Base-by-base conservation (phyloP, 2,797 vertebrate genomes). In the Rhynchonycteris naso region DNA sequence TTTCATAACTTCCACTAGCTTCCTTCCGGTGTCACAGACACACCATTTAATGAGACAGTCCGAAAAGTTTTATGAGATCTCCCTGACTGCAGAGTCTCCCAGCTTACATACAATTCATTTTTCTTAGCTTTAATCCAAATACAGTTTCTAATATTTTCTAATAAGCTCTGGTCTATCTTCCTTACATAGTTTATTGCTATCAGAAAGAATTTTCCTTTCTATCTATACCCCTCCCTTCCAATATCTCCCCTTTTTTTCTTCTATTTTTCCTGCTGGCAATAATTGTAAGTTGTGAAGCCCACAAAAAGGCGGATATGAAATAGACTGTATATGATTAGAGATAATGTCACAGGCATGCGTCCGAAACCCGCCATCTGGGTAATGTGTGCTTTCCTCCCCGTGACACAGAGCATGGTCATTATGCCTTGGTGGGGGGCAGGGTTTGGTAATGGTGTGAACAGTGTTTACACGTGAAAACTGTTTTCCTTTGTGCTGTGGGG, bases 301-400 rank as follows among this genome's bases (percentile, higher is more conserved):
- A 97, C 96, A 97, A 97, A 97, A 97, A 97, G 95, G 63, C 35
- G 26, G 98, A 98, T 98, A 98, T 98, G 98, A 98, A 98, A 98
- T 96, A 97, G 96, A 96, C 97, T 97, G 95, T 97, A 96, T 98
- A 97, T 98, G 98, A 98, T 98, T 98, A 98, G 97, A 98, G 98
- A 97, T 97, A 98, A 97, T 97, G 97, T 98, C 97, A 97, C 54
- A 97, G 89, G 89, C 84, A 1, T 98, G 96, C 56, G 59, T 97
- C 97, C 68, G 95, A 97, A 97, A 97, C 96, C 95, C 95, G 91
- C 75, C 50, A 78, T 88, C 96, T 98, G 96, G 95, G 87, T 98
- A 98, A 98, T 97, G 95, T 83, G 84, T 97, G 97, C 98, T 98
- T 98, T 96, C 96, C 63, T 98, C 97, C 79, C 85, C 90, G 50